These are phyloP conservation scores for Chrysomallon squamiferum DNA, from an alignment of 1,140 invertebrate species.

Conservation along the genomic window DNA sequence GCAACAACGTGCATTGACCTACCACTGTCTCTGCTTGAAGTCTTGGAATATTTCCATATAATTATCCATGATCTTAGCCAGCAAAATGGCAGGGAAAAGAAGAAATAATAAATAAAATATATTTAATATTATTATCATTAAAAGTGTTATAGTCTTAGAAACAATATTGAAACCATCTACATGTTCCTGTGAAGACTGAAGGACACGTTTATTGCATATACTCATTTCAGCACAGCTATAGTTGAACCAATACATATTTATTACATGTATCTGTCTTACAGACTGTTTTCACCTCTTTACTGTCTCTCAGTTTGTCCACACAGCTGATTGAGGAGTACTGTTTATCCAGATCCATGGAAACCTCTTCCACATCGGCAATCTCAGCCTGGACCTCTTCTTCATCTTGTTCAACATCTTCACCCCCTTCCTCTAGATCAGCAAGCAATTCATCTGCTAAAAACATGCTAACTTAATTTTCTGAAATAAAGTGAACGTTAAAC, in stretches of 20 bases:
- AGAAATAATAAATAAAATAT: no score
- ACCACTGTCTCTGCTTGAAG: constrained; percentile 65
- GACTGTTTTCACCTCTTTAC: constrained; percentile 68
- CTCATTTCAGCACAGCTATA: no score
- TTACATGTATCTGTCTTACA: no score
- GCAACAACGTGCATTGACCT: neutral
- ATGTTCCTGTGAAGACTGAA: no score
- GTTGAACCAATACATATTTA: no score
- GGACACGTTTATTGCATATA: no score
- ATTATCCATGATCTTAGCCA: constrained; percentile 76
- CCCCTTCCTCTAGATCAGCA: constrained; percentile 91
- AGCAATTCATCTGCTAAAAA: constrained; percentile 94
- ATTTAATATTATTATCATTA: no score
- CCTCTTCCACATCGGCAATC: constrained; percentile 56
- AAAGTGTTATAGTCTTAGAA: no score
- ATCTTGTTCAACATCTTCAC: constrained; percentile 68
- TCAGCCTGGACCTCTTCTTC: constrained; percentile 60
- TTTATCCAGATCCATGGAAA: constrained; percentile 64
- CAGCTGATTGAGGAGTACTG: constrained; percentile 76
- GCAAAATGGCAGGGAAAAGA: no score
- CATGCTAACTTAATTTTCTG: no score
- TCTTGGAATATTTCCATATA: constrained; percentile 78
- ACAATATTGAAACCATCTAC: no score
- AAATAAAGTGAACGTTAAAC: no score
- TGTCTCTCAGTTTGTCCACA: constrained; percentile 84